A percentile compares a stretch with the other conserved stretches of the same genome.
These are phyloP conservation scores for Entomyzon cyanotis DNA, from an alignment of 2,113 vertebrate species.

Conservation along the genomic window DNA sequence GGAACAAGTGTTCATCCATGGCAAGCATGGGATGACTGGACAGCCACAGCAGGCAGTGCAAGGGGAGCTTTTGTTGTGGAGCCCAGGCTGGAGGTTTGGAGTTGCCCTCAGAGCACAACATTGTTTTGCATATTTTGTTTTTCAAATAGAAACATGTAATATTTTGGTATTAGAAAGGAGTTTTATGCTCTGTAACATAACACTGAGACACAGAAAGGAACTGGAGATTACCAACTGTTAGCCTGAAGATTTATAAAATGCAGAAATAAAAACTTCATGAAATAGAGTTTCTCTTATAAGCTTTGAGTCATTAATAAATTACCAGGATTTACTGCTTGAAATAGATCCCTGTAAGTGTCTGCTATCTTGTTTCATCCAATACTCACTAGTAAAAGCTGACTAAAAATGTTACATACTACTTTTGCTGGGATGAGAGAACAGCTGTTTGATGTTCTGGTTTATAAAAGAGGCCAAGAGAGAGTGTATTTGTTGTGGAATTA, in stretches of 20 bases:
- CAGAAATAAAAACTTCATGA: conserved; percentile 9
- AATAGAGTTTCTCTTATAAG: background rate
- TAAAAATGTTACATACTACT: background rate
- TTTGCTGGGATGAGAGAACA: conserved; percentile 38
- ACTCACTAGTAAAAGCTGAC: conserved; percentile 7
- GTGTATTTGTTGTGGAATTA: conserved; percentile 55
- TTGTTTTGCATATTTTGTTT: background rate
- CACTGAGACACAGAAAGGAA: background rate
- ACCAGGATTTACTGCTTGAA: conserved; percentile 26
- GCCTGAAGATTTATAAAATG: background rate
- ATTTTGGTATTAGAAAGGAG: background rate
- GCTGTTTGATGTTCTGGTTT: conserved; percentile 61
- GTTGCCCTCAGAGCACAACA: background rate
- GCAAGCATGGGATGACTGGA: background rate
- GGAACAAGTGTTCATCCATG: rapidly evolving
- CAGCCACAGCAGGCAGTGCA: background rate
- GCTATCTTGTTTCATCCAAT: conserved; percentile 23
- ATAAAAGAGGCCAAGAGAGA: conserved; percentile 46
- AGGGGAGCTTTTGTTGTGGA: background rate
- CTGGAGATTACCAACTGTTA: background rate
- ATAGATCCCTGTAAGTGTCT: background rate
- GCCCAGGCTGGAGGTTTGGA: background rate
- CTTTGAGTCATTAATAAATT: conserved; percentile 14
- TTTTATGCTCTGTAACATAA: background rate
- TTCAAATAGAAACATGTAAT: background rate